Evolutionary conservation across 2,888 invertebrate species (phyloP), one percentile per base, ranked within the genome.

Genomic region (Sisyra nigra): DNA sequence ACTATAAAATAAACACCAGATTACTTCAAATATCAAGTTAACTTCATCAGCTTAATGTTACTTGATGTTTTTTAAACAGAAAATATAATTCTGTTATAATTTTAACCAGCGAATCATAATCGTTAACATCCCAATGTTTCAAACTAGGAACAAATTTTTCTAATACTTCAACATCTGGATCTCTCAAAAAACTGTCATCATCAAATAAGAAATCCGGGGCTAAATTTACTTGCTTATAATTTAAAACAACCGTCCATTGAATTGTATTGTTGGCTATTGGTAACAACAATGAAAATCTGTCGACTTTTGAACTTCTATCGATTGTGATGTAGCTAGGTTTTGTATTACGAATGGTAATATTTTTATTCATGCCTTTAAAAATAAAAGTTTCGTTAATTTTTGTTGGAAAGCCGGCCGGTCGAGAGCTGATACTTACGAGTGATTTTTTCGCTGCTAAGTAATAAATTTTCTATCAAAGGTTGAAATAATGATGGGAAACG

Each of bases 161-260:
- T 29, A 79, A 59, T 43, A 62, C 61, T 42, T 72, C 61, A 43
- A 69, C 60, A 54, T 76, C 70, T 36, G 74, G 64, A 55, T 71
- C 72, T 42, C 63, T 67, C 18, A 76, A 59, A 57, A 84, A 83
- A 40, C 62, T 66, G 33, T 74, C 72, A 57, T 82, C 79, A 50
- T 78, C 72, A 58, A 83, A 82, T 52, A 76, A 68, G 55, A 84
- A 81, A 57, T 84, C 83, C 1, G 84, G 82, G 4, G 81, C 76
- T 53, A 75, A 72, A 9, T 44, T 45, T 19, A 53, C 49, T 47
- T 60, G 55, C 40, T 61, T 57, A 10, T 59, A 61, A 55, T 80
- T 75, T 60, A 84, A 83, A 46, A 80, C 62, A 10, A 83, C 65
- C 54, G 80, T 76, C 80, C 82, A 82, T 50, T 69, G 69, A 3